Conservation (phyloP, 2,797 vertebrate species). For the Glyptemys insculpta region DNA sequence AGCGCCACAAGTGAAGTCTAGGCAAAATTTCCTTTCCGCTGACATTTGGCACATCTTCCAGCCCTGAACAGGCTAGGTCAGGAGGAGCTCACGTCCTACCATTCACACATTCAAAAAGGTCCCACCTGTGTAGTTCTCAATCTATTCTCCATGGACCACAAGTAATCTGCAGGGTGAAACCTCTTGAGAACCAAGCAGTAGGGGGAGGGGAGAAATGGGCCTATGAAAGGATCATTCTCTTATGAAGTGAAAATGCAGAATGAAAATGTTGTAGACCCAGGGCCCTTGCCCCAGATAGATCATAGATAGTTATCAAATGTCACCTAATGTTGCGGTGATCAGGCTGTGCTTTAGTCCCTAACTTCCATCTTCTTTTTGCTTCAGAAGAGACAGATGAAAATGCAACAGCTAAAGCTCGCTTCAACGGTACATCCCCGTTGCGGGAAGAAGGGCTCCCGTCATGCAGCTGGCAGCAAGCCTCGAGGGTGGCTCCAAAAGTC, state of each 20-base stretch:
- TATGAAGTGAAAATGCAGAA: neutral
- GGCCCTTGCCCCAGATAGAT: neutral
- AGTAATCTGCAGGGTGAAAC: neutral
- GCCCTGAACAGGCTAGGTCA: neutral
- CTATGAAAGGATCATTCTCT: neutral
- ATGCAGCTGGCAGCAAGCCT: constrained; percentile 68
- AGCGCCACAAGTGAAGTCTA: neutral
- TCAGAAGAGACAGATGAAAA: constrained; percentile 81
- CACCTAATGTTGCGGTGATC: neutral
- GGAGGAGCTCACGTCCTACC: neutral
- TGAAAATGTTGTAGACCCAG: neutral
- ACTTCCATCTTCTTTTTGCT: neutral
- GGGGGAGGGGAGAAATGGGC: neutral
- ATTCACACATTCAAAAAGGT: neutral
- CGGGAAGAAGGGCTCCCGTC: constrained; percentile 73
- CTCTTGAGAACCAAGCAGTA: neutral
- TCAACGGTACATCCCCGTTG: constrained; percentile 66
- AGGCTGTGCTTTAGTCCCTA: neutral
- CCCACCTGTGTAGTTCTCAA: neutral
- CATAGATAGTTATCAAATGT: neutral
- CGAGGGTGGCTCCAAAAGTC: constrained; percentile 51
- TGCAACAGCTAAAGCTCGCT: constrained; percentile 71
- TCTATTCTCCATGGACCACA: neutral
- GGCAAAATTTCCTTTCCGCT: neutral
- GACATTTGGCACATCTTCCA: neutral